Base-by-base conservation (phyloP, 2,113 vertebrate genomes). In the Cromileptes altivelis region DNA sequence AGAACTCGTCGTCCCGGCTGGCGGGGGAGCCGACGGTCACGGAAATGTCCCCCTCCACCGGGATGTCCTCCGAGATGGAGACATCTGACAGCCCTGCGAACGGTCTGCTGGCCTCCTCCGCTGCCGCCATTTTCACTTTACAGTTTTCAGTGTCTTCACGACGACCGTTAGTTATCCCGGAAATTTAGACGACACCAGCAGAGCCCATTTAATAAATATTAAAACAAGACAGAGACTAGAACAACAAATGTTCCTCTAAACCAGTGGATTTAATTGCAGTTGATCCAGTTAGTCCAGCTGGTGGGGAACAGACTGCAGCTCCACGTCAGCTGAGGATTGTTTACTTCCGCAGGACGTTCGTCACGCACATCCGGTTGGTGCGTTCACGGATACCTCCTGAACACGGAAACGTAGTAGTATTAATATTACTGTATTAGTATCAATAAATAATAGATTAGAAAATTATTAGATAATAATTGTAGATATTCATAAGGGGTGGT, bases 21-120 rank as follows among this genome's bases (percentile, higher is more conserved):
- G 30, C 83, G 3, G 97, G 93, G 8, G 33, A 2, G 27, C 91
- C 92, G 1, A 97, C 63, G 0, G 98, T 97, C 11, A 99, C 96
- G 0, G 97, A 96, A 64, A 99, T 99, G 82, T 99, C 97, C 4
- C 98, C 98, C 88, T 99, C 98, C 92, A 99, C 97, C 0, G 97
- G 96, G 25, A 97, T 96, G 58, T 99, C 97, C 65, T 97, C 96
- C 1, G 98, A 94, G 72, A 99, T 97, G 0, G 97, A 98, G 58
- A 99, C 96, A 63, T 98, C 97, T 0, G 98, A 97, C 0, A 99
- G 96, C 0, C 96, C 98, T 89, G 97, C 94, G 88, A 99, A 99
- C 84, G 94, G 91, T 70, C 92, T 94, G 79, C 89, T 94, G 72
- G 93, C 82, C 65, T 95, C 95, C 15, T 93, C 94, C 27, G 73